Evolutionary conservation across 2,888 invertebrate genomes (phyloP).

Genomic region (Argynnis bischoffii): DNA sequence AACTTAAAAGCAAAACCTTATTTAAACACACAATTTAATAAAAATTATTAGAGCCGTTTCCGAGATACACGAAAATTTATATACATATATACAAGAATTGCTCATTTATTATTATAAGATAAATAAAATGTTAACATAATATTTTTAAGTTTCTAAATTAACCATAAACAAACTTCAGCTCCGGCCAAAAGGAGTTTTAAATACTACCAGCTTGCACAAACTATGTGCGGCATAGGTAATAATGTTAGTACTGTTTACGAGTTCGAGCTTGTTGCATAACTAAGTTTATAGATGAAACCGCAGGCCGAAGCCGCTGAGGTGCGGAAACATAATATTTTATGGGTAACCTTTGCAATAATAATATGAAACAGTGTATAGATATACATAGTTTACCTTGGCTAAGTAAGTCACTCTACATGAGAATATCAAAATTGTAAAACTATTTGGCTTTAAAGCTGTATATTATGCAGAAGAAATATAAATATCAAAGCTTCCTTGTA

Average conservation of each 20-base stretch:
- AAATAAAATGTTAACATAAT: slow-evolving; percentile 8
- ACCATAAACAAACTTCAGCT: slow-evolving; percentile 39
- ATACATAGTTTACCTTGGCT: neutral
- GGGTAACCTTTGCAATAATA: slow-evolving; percentile 35
- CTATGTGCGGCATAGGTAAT: slow-evolving; percentile 50
- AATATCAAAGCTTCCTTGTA: neutral
- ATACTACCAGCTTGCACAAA: slow-evolving; percentile 42
- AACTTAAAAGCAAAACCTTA: no score
- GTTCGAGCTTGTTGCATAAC: slow-evolving; percentile 46
- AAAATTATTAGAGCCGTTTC: no score
- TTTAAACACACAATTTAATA: no score
- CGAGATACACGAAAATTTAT: no score
- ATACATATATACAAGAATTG: no score
- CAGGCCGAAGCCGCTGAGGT: slow-evolving; percentile 41
- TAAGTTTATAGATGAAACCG: slow-evolving; percentile 47
- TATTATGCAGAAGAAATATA: neutral
- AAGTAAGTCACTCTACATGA: neutral
- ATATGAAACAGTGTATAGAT: slow-evolving; percentile 19
- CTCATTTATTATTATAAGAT: neutral
- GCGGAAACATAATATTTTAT: slow-evolving; percentile 42
- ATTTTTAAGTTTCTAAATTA: slow-evolving; percentile 38
- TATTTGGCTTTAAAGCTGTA: neutral
- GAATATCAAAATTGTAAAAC: neutral
- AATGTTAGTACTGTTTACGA: slow-evolving; percentile 48
- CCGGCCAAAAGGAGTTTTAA: slow-evolving; percentile 43